phyloP scores from a whole-genome alignment of 2,888 invertebrate species.

The Rhodophaea formosa region DNA sequence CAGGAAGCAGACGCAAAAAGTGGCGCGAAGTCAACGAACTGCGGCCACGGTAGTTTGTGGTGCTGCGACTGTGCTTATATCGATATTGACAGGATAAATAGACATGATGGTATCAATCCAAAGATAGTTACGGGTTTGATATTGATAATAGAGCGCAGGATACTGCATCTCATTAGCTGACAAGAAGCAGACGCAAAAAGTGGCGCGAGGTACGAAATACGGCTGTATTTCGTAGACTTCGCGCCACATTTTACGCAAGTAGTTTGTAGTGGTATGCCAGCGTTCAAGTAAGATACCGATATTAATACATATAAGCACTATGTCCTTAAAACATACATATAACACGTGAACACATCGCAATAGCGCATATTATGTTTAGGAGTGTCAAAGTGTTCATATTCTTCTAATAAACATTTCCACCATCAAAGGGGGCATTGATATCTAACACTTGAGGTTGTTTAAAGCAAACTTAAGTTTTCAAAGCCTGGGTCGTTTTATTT shows the following conservation, averaged over 20 bases:
- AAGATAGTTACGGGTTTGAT: neutral
- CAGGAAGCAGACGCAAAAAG: slow-evolving; percentile 59
- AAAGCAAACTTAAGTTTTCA: no score
- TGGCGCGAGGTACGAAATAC: slow-evolving; percentile 36
- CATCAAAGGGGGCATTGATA: no score
- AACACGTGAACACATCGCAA: no score
- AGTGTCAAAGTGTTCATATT: no score
- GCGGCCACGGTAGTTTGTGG: slow-evolving; percentile 29
- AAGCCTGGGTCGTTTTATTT: no score
- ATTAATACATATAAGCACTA: neutral
- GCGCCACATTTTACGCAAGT: no score
- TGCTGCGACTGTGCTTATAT: slow-evolving; percentile 1
- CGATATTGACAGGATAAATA: slow-evolving; percentile 1
- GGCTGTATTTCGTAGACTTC: no score
- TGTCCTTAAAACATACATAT: no score
- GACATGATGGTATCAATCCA: no score
- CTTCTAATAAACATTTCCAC: no score
- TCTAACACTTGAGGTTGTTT: no score
- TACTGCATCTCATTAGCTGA: slow-evolving; percentile 56
- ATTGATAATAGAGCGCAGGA: slow-evolving; percentile 33
- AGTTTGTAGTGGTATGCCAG: slow-evolving; percentile 23
- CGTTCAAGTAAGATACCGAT: neutral
- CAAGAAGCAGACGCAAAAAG: slow-evolving; percentile 59
- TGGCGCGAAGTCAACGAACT: slow-evolving; percentile 37
- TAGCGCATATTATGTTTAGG: no score